phyloP scores from a whole-genome alignment of 2,113 vertebrate species.

The Brachyhypopomus occidentalis region DNA sequence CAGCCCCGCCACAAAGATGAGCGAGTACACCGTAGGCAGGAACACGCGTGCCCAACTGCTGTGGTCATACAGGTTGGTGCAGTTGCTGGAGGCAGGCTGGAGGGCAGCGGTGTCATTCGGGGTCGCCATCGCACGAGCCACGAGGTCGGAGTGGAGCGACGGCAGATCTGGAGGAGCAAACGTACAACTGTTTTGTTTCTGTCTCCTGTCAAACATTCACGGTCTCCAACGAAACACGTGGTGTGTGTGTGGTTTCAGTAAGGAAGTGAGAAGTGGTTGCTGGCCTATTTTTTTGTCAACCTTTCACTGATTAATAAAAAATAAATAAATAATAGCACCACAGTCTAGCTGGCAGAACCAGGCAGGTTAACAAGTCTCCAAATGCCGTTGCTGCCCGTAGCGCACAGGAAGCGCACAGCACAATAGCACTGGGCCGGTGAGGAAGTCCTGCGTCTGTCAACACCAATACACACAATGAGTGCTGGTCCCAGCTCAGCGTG shows the following conservation, averaged over 20 bases:
- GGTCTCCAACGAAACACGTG: not conserved
- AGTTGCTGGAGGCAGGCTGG: constrained; percentile 51
- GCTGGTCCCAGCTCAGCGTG: not conserved
- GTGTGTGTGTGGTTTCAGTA: constrained; percentile 46
- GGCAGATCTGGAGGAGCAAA: constrained; percentile 17
- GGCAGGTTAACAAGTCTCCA: not conserved
- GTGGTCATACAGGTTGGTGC: constrained; percentile 83
- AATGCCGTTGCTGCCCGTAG: not conserved
- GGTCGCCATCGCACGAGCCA: not conserved
- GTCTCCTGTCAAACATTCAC: not conserved
- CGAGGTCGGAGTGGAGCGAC: not conserved
- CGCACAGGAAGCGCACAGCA: constrained; percentile 34
- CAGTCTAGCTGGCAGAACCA: not conserved
- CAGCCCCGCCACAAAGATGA: constrained; percentile 83
- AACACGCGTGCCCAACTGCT: constrained; percentile 77
- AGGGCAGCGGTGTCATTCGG: constrained; percentile 47
- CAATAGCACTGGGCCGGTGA: constrained; percentile 14
- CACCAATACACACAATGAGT: constrained; percentile 17
- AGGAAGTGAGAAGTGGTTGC: constrained; percentile 54
- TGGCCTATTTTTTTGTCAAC: not conserved
- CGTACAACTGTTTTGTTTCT: not conserved
- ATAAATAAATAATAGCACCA: not conserved
- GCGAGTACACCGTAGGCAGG: constrained; percentile 82
- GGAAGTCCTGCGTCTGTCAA: constrained; percentile 46
- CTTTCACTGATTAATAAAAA: not conserved